Percentiles rank a stretch among this genome's conserved stretches.
Conservation (phyloP, 2,113 vertebrate species). For the cat (Felis catus) region DNA sequence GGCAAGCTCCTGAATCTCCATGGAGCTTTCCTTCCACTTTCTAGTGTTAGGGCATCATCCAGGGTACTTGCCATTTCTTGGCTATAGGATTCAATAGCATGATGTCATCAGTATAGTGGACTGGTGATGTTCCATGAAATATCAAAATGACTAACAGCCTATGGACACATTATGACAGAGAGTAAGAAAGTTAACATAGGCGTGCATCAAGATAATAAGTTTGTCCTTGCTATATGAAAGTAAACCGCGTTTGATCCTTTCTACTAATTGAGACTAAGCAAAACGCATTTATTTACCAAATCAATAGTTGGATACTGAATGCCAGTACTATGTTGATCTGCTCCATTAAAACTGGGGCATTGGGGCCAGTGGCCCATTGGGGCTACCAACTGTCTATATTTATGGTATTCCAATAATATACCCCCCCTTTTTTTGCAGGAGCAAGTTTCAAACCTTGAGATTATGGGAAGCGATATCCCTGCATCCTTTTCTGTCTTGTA, state of each 20-base stretch:
- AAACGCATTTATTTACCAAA: conserved; percentile 4
- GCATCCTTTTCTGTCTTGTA: neutral
- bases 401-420: neutral
- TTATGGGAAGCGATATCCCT: neutral
- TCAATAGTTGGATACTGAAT: neutral
- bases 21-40: neutral
- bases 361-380: neutral
- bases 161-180: neutral
- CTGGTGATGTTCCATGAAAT: neutral
- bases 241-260: conserved; percentile 30
- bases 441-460: neutral
- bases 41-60: neutral
- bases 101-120: neutral
- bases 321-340: neutral
- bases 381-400: neutral
- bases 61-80: neutral
- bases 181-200: neutral
- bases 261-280: neutral
- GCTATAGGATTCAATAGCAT: neutral
- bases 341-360: neutral
- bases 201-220: neutral
- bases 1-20: neutral
- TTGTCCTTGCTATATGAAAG: neutral
- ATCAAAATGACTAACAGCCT: neutral
- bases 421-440: neutral